phyloP scores from a whole-genome alignment of 2,113 vertebrate genomes.

The Thryonomys swinderianus region DNA sequence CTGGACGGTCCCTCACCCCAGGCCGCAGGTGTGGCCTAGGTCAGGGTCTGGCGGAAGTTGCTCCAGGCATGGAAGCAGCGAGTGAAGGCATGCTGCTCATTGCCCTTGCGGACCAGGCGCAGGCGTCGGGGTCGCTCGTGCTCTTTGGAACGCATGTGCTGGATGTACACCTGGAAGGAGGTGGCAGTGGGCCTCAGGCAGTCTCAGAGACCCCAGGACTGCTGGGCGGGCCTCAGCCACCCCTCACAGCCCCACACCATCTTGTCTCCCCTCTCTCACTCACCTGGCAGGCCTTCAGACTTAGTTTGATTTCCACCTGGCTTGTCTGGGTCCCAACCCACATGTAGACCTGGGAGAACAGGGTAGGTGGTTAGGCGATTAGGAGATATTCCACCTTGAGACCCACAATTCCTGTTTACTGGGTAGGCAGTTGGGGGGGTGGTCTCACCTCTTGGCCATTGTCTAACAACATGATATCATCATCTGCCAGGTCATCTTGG shows the following conservation, averaged over 20 bases:
- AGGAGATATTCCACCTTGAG: neutral
- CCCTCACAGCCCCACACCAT: rapidly evolving
- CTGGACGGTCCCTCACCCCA: neutral
- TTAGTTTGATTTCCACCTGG: constrained; percentile 99
- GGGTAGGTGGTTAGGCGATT: too few species aligned
- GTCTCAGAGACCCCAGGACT: too few species aligned
- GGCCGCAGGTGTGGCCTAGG: constrained; percentile 76
- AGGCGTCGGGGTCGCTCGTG: constrained; percentile 91
- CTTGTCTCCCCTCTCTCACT: neutral
- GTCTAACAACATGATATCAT: constrained; percentile 98
- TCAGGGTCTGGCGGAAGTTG: constrained; percentile 90
- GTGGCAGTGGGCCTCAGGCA: neutral
- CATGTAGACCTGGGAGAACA: constrained; percentile 94
- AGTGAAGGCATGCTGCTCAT: constrained; percentile 95
- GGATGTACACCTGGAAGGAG: constrained; percentile 95
- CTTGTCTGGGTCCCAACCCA: constrained; percentile 99
- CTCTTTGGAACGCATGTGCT: constrained; percentile 97
- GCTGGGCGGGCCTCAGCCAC: neutral
- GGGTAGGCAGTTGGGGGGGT: rapidly evolving
- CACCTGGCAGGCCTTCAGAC: constrained; percentile 98
- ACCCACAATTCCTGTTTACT: neutral
- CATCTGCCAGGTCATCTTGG: constrained; percentile 97
- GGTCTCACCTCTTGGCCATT: constrained; percentile 94
- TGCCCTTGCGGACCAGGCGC: constrained; percentile 97
- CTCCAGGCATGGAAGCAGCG: constrained; percentile 99